These are phyloP conservation scores for Rhyacichthys aspro DNA, from an alignment of 2,797 vertebrate species.

Conservation along the genomic window DNA sequence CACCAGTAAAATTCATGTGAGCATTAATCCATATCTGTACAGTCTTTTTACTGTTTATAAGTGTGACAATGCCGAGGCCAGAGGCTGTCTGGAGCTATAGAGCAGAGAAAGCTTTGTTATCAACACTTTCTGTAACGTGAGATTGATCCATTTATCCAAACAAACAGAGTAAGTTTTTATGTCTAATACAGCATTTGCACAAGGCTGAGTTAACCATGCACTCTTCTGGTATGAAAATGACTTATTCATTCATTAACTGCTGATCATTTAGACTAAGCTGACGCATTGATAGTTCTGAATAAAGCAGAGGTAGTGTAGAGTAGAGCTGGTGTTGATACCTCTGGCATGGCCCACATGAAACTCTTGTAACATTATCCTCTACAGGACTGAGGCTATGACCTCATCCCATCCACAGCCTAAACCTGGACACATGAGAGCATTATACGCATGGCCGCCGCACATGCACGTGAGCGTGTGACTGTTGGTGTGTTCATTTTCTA, in stretches of 20 bases:
- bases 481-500: constrained; percentile 30
- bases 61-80: constrained; percentile 22
- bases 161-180: constrained; percentile 17
- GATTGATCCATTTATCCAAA: constrained; percentile 3
- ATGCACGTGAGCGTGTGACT: constrained; percentile 2
- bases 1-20: background rate
- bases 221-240: background rate
- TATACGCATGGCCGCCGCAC: no score
- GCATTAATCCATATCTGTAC: no score
- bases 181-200: constrained; percentile 13
- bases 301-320: background rate
- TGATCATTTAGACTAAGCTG: no score
- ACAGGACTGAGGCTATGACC: constrained; percentile 56
- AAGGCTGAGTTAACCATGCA: constrained; percentile 1
- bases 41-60: background rate
- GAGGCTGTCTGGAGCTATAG: constrained; percentile 13
- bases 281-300: constrained; percentile 11
- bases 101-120: constrained; percentile 24
- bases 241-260: no score
- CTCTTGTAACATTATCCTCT: constrained; percentile 55
- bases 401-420: constrained; percentile 52
- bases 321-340: constrained; percentile 48
- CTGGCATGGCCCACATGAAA: constrained; percentile 46
- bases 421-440: constrained; percentile 62
- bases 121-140: constrained; percentile 37